These are phyloP conservation scores for Monomorium pharaonis DNA, from an alignment of 1,140 invertebrate genomes.

Conservation along the genomic window DNA sequence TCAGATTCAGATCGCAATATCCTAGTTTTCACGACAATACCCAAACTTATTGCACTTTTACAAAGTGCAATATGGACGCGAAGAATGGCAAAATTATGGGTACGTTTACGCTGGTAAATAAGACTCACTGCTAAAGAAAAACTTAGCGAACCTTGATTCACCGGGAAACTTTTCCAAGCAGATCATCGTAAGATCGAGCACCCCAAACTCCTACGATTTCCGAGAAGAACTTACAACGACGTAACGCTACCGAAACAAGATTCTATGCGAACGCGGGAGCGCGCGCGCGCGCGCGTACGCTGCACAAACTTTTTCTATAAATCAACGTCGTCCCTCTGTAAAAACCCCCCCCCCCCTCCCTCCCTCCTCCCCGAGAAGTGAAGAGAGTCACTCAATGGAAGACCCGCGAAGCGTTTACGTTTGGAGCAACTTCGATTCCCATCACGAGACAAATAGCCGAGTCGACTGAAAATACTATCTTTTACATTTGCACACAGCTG, in stretches of 20 bases:
- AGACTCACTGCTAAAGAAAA: slow-evolving; percentile 35
- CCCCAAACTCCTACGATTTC: slow-evolving; percentile 22
- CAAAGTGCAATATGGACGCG: slow-evolving; percentile 35
- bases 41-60: slow-evolving; percentile 14
- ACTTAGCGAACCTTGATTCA: slow-evolving; percentile 55
- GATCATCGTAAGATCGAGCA: slow-evolving; percentile 44
- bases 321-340: slow-evolving; percentile 18
- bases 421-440: not conserved
- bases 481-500: not conserved
- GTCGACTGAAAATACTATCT: not conserved
- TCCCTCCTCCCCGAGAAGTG: not conserved
- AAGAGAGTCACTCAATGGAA: slow-evolving; percentile 36
- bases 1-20: not conserved
- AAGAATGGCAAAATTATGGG: slow-evolving; percentile 44
- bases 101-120: slow-evolving; percentile 52
- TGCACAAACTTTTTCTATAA: slow-evolving; percentile 61
- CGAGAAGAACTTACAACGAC: slow-evolving; percentile 38
- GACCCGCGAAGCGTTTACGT: slow-evolving; percentile 18
- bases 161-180: slow-evolving; percentile 39
- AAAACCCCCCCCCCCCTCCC: not conserved
- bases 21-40: not conserved
- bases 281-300: not conserved
- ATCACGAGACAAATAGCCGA: slow-evolving; percentile 14
- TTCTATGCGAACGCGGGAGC: slow-evolving; percentile 2
- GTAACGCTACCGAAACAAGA: slow-evolving; percentile 47